phyloP scores from a whole-genome alignment of 2,888 invertebrate genomes.

The Cynaeus angustus region DNA sequence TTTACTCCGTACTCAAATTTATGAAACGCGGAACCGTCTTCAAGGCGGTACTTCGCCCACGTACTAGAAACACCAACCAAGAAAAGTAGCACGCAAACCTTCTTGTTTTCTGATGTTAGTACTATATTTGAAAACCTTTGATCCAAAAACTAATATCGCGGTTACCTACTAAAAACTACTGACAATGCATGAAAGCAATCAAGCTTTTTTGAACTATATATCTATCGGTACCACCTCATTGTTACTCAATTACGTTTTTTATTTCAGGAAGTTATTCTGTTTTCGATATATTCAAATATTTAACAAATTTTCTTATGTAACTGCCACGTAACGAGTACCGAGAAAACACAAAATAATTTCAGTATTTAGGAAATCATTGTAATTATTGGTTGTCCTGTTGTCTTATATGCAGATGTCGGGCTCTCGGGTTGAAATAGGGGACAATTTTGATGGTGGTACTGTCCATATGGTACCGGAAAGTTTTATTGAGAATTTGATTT shows the following conservation, averaged over 20 bases:
- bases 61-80: too few relatives aligned
- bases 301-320: background rate
- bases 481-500: background rate
- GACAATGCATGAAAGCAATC: background rate
- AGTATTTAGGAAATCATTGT: background rate
- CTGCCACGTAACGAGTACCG: background rate
- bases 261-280: too few relatives aligned
- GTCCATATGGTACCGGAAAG: constrained; percentile 25
- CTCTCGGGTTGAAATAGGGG: background rate
- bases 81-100: too few relatives aligned
- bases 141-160: too few relatives aligned
- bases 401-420: constrained; percentile 6
- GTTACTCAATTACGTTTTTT: background rate
- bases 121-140: too few relatives aligned
- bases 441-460: constrained; percentile 9
- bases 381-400: constrained; percentile 12
- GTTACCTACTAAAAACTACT: background rate
- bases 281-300: background rate
- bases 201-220: background rate
- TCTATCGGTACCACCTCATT: constrained; percentile 1
- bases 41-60: too few relatives aligned
- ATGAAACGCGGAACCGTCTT: constrained; percentile 46
- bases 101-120: too few relatives aligned
- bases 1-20: constrained; percentile 59
- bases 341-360: too few relatives aligned